Conservation (phyloP, 2,797 vertebrate genomes). For the Squalus acanthias region DNA sequence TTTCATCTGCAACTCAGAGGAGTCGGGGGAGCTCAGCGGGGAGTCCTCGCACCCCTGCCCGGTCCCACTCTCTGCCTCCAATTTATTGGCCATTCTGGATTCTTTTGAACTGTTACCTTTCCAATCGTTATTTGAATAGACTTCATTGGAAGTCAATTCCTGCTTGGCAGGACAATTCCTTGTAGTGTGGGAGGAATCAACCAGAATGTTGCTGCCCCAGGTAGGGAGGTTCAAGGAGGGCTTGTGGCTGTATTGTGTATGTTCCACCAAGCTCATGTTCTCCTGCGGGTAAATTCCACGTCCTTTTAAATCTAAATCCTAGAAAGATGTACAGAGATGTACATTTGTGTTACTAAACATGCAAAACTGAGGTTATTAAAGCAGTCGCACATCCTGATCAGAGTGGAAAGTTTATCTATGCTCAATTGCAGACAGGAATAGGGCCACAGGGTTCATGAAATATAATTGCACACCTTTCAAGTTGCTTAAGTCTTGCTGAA, state of each 20-base stretch:
- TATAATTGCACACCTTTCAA: background rate
- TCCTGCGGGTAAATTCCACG: background rate
- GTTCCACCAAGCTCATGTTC: conserved; percentile 6
- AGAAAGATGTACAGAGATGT: background rate
- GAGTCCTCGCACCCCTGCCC: conserved; percentile 30
- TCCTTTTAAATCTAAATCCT: background rate
- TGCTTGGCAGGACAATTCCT: background rate
- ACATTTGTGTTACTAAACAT: background rate
- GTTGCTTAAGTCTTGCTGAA: background rate
- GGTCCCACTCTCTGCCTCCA: conserved; percentile 11
- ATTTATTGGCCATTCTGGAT: background rate
- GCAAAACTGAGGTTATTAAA: no score
- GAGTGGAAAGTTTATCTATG: background rate
- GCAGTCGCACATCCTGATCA: background rate
- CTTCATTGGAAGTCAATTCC: conserved; percentile 40
- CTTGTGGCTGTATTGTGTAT: conserved; percentile 39
- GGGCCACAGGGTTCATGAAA: background rate
- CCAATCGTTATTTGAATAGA: background rate
- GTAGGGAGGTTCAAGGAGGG: conserved; percentile 38
- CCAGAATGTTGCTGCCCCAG: conserved; percentile 44
- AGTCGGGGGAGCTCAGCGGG: conserved; percentile 39
- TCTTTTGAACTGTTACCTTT: background rate
- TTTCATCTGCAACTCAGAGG: conserved; percentile 64
- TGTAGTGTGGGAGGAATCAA: background rate
- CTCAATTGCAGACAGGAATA: background rate